Percentiles rank a stretch among this genome's conserved stretches.
Evolutionary conservation across 2,888 invertebrate species (phyloP).

Genomic region (Caenorhabditis parvicauda): DNA sequence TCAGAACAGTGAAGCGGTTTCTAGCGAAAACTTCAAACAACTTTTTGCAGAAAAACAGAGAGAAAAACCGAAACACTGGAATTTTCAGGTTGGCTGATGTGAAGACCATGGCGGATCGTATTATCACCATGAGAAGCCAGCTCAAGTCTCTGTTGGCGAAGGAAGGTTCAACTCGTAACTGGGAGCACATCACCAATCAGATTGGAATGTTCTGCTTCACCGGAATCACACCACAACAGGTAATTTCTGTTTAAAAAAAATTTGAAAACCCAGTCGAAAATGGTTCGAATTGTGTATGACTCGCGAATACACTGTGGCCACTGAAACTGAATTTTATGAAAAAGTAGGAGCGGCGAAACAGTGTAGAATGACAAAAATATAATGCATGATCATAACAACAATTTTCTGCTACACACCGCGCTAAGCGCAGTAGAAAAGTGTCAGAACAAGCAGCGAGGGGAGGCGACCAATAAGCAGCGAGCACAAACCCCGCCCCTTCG

Average conservation of each 20-base stretch:
- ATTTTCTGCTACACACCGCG: too few relatives aligned
- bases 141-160: conserved; percentile 78
- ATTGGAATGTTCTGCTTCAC: conserved; percentile 99
- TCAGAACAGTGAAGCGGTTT: too few relatives aligned
- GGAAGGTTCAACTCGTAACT: conserved; percentile 74
- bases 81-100: conserved; percentile 78
- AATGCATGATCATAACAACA: too few relatives aligned
- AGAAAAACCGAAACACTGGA: not conserved
- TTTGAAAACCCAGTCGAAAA: not conserved
- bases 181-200: conserved; percentile 88
- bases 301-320: not conserved
- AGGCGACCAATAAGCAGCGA: too few relatives aligned
- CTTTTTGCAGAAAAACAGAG: too few relatives aligned
- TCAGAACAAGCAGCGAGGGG: too few relatives aligned
- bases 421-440: too few relatives aligned
- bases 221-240: conserved; percentile 73
- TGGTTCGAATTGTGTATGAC: not conserved
- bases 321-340: not conserved
- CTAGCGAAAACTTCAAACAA: too few relatives aligned
- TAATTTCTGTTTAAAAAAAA: conserved; percentile 4
- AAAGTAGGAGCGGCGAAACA: not conserved
- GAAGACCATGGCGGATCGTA: conserved; percentile 94
- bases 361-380: not conserved
- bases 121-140: conserved; percentile 80
- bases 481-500: too few relatives aligned